Percentiles rank a stretch among this genome's conserved stretches.
Conservation (phyloP, 2,888 invertebrate genomes). For the Dolomedes plantarius region DNA sequence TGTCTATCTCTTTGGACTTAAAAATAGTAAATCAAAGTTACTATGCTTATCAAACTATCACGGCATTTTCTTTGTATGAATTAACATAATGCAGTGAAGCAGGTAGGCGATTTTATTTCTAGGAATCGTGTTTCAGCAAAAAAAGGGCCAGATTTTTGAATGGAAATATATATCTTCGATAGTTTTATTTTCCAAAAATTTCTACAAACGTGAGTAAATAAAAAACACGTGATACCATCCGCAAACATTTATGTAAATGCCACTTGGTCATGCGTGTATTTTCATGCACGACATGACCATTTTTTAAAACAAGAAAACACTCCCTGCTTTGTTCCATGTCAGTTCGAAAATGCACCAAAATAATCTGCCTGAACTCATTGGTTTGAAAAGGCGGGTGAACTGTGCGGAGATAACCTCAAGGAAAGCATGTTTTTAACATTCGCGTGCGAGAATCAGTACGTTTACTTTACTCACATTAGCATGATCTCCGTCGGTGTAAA, state of each 20-base stretch:
- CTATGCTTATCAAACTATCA: too few relatives aligned
- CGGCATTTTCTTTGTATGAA: neutral
- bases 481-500: too few relatives aligned
- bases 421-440: too few relatives aligned
- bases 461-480: too few relatives aligned
- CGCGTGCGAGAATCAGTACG: too few relatives aligned
- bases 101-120: neutral
- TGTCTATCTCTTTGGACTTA: too few relatives aligned
- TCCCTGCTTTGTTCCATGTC: neutral
- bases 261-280: slow-evolving; percentile 8
- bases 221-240: neutral
- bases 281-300: neutral
- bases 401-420: neutral
- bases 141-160: neutral
- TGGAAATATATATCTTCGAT: neutral
- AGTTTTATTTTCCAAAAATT: neutral
- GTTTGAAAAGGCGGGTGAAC: neutral
- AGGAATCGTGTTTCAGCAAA: neutral
- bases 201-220: neutral
- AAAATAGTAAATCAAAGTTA: too few relatives aligned
- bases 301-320: neutral
- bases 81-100: neutral
- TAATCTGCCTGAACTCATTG: neutral
- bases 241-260: neutral
- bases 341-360: neutral